Evolutionary conservation across 2,888 invertebrate species (phyloP).

Genomic region (Smittia aterrima): DNA sequence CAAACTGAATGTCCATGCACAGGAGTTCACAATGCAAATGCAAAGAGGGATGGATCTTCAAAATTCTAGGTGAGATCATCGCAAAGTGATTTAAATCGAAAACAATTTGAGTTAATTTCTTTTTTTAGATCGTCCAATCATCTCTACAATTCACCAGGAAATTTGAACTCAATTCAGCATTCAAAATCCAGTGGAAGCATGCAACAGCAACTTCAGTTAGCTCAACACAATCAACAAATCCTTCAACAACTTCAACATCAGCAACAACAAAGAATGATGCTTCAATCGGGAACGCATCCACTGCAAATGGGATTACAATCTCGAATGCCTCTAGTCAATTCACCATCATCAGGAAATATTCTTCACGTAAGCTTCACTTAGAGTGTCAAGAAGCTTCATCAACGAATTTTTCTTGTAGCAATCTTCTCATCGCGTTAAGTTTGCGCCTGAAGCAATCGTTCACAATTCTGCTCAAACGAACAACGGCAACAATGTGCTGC

Average conservation of each 20-base stretch:
- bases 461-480: neutral
- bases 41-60: neutral
- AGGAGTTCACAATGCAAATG: constrained; percentile 77
- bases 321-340: constrained; percentile 55
- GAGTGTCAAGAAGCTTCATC: neutral
- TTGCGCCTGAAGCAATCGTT: constrained; percentile 50
- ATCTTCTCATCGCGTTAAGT: constrained; percentile 50
- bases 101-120: neutral
- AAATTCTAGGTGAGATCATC: neutral
- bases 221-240: constrained; percentile 44
- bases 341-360: constrained; percentile 71
- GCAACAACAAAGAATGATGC: constrained; percentile 50
- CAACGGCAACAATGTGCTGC: neutral
- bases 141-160: constrained; percentile 4
- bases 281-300: constrained; percentile 49
- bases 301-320: constrained; percentile 47
- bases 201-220: constrained; percentile 54
- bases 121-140: constrained; percentile 16
- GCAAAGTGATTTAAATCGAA: neutral
- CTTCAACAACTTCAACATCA: constrained; percentile 22
- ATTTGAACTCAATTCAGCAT: constrained; percentile 49
- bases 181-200: constrained; percentile 60
- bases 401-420: constrained; percentile 2
- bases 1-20: constrained; percentile 82
- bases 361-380: constrained; percentile 56